Percentiles rank a stretch among this genome's conserved stretches.
Evolutionary conservation across 2,888 invertebrate genomes (phyloP).

Genomic region (Papilio elwesi): DNA sequence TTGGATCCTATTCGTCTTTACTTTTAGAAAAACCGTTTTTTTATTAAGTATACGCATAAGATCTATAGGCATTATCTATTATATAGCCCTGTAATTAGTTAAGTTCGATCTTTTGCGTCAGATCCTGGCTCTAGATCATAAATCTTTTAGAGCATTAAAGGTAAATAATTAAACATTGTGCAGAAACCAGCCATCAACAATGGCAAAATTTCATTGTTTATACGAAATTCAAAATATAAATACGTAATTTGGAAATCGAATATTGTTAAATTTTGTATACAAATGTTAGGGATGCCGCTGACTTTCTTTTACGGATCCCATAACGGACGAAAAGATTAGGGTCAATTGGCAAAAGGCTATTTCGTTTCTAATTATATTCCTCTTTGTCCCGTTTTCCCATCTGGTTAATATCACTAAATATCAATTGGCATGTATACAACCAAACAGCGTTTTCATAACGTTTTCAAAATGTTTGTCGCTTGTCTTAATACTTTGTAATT

Average conservation of each 20-base stretch:
- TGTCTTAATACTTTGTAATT: too few relatives aligned
- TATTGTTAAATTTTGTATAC: background rate
- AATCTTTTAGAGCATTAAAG: too few relatives aligned
- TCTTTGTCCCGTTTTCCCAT: conserved; percentile 4
- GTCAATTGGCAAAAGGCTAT: background rate
- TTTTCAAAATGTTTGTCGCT: background rate
- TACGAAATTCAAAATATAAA: conserved; percentile 1
- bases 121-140: too few relatives aligned
- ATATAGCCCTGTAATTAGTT: too few relatives aligned
- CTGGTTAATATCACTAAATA: conserved; percentile 9
- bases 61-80: too few relatives aligned
- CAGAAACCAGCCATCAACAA: too few relatives aligned
- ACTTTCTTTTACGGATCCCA: background rate
- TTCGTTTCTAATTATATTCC: conserved; percentile 6
- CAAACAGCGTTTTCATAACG: background rate
- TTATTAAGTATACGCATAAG: too few relatives aligned
- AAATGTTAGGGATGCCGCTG: background rate
- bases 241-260: background rate
- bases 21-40: too few relatives aligned
- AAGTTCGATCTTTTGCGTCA: too few relatives aligned
- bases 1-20: too few relatives aligned
- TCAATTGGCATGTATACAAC: background rate
- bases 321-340: conserved; percentile 7
- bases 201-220: too few relatives aligned
- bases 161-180: too few relatives aligned